These are phyloP conservation scores for Drosophila setifemur DNA, from an alignment of 1,140 invertebrate genomes.

Conservation along the genomic window DNA sequence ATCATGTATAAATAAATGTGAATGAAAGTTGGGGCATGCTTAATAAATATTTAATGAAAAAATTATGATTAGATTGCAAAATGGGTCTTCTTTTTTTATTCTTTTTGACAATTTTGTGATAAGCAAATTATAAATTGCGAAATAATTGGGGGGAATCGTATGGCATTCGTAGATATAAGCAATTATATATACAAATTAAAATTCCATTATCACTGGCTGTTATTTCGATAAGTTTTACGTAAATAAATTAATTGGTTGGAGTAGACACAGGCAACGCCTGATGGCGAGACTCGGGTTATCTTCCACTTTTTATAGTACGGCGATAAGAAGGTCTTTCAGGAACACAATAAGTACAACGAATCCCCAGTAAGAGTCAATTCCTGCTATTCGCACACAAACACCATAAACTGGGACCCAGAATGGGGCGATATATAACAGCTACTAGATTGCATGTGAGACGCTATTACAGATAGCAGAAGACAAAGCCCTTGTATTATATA, in stretches of 20 bases:
- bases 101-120: not conserved
- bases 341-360: not conserved
- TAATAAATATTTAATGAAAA: slow-evolving; percentile 20
- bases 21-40: slow-evolving; percentile 26
- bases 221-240: slow-evolving; percentile 56
- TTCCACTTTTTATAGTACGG: not conserved
- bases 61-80: slow-evolving; percentile 26
- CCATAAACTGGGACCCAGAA: slow-evolving; percentile 27
- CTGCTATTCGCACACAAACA: slow-evolving; percentile 16
- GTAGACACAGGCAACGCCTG: slow-evolving; percentile 9
- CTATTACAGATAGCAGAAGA: not conserved
- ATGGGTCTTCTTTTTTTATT: not conserved
- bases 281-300: slow-evolving; percentile 33
- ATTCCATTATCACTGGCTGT: slow-evolving; percentile 7
- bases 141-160: slow-evolving; percentile 13
- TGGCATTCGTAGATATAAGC: slow-evolving; percentile 1
- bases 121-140: slow-evolving; percentile 23
- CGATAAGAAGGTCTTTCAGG: slow-evolving; percentile 16
- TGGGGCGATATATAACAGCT: slow-evolving; percentile 25
- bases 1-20: slow-evolving; percentile 23
- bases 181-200: slow-evolving; percentile 20
- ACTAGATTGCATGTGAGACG: slow-evolving; percentile 21
- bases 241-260: slow-evolving; percentile 66
- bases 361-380: not conserved
- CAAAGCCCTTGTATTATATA: not conserved